Conservation (phyloP, 2,888 invertebrate genomes). For the Latrodectus hesperus region DNA sequence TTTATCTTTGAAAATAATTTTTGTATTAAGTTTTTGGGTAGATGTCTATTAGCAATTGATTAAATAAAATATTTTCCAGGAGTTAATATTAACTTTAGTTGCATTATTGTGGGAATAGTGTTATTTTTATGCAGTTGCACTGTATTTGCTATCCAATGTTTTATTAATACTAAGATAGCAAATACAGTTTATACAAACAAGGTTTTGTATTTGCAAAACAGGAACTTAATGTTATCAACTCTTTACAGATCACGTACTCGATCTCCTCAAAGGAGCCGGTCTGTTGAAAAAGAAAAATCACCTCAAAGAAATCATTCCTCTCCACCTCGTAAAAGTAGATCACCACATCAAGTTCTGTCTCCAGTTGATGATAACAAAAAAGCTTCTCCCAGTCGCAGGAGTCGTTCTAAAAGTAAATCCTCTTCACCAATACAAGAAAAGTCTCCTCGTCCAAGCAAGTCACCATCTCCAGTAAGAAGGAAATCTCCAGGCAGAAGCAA, state of each 20-base stretch:
- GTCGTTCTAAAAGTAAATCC: constrained; percentile 44
- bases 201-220: constrained; percentile 50
- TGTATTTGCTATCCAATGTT: no score
- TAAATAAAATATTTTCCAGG: no score
- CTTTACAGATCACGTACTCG: constrained; percentile 48
- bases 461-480: constrained; percentile 44
- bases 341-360: constrained; percentile 29
- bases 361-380: constrained; percentile 31
- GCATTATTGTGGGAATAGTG: no score
- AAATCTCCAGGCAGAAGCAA: constrained; percentile 46
- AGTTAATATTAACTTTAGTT: no score
- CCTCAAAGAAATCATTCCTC: constrained; percentile 35
- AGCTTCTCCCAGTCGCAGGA: constrained; percentile 17
- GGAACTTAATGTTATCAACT: constrained; percentile 25
- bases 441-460: constrained; percentile 37
- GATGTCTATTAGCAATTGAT: no score
- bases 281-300: constrained; percentile 22
- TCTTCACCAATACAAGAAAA: constrained; percentile 40
- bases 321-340: constrained; percentile 47
- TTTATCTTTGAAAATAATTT: no score
- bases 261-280: constrained; percentile 58
- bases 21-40: no score
- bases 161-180: no score
- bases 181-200: neutral
- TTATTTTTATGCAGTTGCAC: no score